phyloP scores from a whole-genome alignment of 2,888 invertebrate species.

The Amphimallon solstitiale region DNA sequence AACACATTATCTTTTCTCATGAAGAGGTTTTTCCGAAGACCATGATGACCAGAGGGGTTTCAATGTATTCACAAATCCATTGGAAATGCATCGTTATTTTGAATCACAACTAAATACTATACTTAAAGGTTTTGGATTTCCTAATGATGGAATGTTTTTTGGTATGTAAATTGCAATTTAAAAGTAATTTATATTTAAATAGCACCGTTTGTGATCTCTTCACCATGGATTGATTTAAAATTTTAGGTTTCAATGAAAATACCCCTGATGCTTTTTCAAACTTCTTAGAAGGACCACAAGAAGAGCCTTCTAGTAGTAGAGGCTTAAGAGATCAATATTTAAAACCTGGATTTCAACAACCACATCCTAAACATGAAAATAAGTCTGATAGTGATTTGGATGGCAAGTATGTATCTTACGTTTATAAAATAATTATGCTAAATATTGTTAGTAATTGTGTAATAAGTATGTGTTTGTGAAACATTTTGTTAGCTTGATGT shows the following conservation, averaged over 20 bases:
- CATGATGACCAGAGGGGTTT: slow-evolving; percentile 57
- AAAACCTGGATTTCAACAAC: slow-evolving; percentile 64
- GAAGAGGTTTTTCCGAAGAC: not conserved
- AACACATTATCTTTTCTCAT: not conserved
- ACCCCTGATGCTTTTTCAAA: slow-evolving; percentile 2
- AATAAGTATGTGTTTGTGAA: too few species aligned
- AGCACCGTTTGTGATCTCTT: too few species aligned
- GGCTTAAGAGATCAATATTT: slow-evolving; percentile 66
- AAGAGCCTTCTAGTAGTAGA: slow-evolving; percentile 43
- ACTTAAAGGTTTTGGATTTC: slow-evolving; percentile 63
- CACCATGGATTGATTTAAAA: slow-evolving; percentile 23
- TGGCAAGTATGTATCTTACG: slow-evolving; percentile 64
- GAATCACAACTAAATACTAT: slow-evolving; percentile 71
- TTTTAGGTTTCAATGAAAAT: slow-evolving; percentile 30
- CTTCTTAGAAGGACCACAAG: slow-evolving; percentile 29
- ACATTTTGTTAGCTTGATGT: too few species aligned
- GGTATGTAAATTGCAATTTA: too few species aligned
- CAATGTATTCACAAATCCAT: slow-evolving; percentile 68
- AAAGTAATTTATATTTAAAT: too few species aligned
- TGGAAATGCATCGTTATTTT: slow-evolving; percentile 71
- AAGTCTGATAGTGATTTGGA: slow-evolving; percentile 67
- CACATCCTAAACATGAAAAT: slow-evolving; percentile 47
- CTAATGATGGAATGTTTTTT: slow-evolving; percentile 41
- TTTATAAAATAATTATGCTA: slow-evolving; percentile 31
- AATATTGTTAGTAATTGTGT: too few species aligned